Conservation (phyloP, 2,113 vertebrate genomes). For the Brienomyrus brachyistius region DNA sequence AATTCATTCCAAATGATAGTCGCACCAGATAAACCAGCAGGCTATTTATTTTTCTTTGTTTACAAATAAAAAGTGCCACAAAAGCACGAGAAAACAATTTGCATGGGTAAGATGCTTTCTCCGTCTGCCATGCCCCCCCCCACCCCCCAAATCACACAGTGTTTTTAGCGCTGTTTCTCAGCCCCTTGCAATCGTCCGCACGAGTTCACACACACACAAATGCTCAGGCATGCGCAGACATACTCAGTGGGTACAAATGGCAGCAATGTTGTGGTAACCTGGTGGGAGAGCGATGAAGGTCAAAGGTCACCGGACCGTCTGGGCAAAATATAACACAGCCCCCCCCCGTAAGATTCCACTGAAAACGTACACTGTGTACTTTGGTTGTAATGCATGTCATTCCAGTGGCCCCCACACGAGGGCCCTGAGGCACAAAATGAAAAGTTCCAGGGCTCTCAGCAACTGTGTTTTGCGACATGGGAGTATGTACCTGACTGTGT, state of each 20-base stretch:
- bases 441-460: not conserved
- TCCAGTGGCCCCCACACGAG: not conserved
- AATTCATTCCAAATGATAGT: constrained; percentile 54
- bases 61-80: constrained; percentile 51
- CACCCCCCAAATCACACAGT: not conserved
- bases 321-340: not conserved
- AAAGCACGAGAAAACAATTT: constrained; percentile 51
- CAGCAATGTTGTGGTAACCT: not conserved
- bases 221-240: not conserved
- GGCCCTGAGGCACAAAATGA: not conserved
- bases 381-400: not conserved
- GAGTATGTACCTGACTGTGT: not conserved
- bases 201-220: not conserved
- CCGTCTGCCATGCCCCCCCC: not conserved
- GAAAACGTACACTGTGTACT: not conserved
- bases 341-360: not conserved
- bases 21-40: constrained; percentile 57
- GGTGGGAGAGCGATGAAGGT: not conserved
- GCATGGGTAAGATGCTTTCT: constrained; percentile 47
- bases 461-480: not conserved
- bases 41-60: constrained; percentile 67
- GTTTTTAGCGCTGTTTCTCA: not conserved
- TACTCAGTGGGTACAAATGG: not conserved
- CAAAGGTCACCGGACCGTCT: not conserved
- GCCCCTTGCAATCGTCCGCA: not conserved